Base-by-base conservation (phyloP, 2,113 vertebrate species). In the Sceloporus tristichus region DNA sequence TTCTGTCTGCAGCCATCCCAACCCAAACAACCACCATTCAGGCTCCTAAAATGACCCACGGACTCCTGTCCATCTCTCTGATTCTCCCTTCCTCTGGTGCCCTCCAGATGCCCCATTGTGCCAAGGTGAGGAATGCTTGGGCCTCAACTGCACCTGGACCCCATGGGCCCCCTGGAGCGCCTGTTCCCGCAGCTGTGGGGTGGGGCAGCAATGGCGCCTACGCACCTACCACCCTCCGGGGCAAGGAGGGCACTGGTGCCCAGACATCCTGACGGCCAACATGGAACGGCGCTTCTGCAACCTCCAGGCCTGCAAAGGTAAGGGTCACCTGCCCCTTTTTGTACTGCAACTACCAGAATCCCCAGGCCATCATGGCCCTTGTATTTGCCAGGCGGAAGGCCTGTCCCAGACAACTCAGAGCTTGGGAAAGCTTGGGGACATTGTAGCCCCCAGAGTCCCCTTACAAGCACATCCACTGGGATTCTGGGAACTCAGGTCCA, bases 141-240 rank as follows among this genome's bases (percentile, higher is more conserved):
- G 53, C 0, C 94, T 93, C 83, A 98, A 98, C 96, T 99, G 98
- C 70, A 96, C 96, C 0, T 99, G 98, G 98, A 98, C 95, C 0
- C 80, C 94, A 9, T 98, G 98, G 98, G 97, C 94, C 0, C 92
- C 87, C 0, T 99, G 98, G 98, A 91, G 91, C 1, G 71, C 91
- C 0, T 98, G 98, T 76, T 98, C 98, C 0, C 96, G 98, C 5
- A 98, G 97, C 80, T 98, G 98, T 0, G 98, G 98, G 0, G 98
- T 97, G 2, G 98, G 98, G 6, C 98, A 98, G 94, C 98, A 98
- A 93, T 96, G 96, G 82, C 97, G 98, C 27, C 92, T 98, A 38
- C 94, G 98, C 1, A 97, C 97, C 0, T 98, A 98, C 94, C 88
- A 84, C n/a, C 94, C 95, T 0, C 98, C 98, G 9, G 97, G 96